phyloP scores from a whole-genome alignment of 2,888 invertebrate species.

The Quadriops clusia region DNA sequence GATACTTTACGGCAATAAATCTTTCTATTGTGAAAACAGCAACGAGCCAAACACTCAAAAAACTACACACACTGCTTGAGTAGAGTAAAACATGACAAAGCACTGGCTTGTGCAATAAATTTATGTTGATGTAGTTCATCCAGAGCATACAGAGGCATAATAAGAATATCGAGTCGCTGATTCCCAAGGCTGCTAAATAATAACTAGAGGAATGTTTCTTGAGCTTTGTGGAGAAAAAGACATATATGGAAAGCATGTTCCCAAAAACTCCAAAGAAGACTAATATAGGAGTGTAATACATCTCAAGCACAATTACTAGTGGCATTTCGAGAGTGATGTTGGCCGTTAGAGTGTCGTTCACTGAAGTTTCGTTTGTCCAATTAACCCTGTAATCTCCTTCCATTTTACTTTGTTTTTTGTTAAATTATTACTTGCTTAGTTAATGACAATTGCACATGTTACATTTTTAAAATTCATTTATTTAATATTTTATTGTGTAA shows the following conservation, averaged over 20 bases:
- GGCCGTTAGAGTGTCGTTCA: too few relatives aligned
- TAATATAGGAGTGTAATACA: conserved; percentile 63
- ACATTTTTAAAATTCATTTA: too few relatives aligned
- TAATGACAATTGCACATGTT: too few relatives aligned
- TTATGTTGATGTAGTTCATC: conserved; percentile 47
- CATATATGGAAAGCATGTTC: conserved; percentile 59
- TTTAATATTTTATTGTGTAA: too few relatives aligned
- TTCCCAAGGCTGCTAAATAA: conserved; percentile 63
- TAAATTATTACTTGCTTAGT: too few relatives aligned
- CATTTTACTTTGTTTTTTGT: too few relatives aligned
- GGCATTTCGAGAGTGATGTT: too few relatives aligned
- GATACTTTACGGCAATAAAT: conserved; percentile 71
- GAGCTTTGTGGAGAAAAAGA: conserved; percentile 62
- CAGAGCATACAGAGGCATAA: conserved; percentile 55
- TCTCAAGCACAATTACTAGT: too few relatives aligned
- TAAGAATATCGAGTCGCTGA: conserved; percentile 67
- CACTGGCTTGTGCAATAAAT: conserved; percentile 46
- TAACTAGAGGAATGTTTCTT: conserved; percentile 64
- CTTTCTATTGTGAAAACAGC: conserved; percentile 78
- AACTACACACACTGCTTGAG: conserved; percentile 59
- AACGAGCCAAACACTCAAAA: conserved; percentile 74
- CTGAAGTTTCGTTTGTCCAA: too few relatives aligned
- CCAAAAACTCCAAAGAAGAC: conserved; percentile 60
- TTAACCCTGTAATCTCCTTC: too few relatives aligned
- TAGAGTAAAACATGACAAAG: conserved; percentile 66